Evolutionary conservation across 2,113 vertebrate species (phyloP).

Genomic region (Puntigrus tetrazona): DNA sequence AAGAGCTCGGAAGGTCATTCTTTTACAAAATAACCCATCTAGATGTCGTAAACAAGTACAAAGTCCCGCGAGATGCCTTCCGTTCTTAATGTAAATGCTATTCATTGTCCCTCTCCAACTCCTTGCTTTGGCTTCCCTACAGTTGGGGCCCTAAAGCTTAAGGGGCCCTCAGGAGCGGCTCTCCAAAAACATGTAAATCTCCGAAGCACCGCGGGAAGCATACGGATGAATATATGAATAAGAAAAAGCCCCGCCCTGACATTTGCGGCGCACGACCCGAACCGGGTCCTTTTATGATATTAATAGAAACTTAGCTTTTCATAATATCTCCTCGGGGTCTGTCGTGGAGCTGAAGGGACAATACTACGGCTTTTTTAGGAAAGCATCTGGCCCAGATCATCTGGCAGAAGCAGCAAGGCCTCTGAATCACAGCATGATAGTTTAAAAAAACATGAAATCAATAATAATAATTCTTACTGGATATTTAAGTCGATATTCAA

Average conservation of each 20-base stretch:
- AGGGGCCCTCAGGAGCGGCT: constrained; percentile 23
- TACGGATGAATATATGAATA: constrained; percentile 50
- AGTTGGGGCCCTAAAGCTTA: constrained; percentile 17
- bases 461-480: neutral
- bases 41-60: constrained; percentile 10
- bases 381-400: constrained; percentile 1
- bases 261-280: constrained; percentile 3
- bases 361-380: neutral
- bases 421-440: neutral
- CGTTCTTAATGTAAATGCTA: constrained; percentile 40
- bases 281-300: neutral
- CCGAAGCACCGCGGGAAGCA: constrained; percentile 14
- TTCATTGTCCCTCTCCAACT: constrained; percentile 2
- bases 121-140: constrained; percentile 15
- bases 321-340: constrained; percentile 30
- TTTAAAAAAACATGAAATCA: neutral
- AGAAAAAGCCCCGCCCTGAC: constrained; percentile 30
- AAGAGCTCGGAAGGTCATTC: neutral
- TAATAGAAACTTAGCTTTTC: constrained; percentile 40
- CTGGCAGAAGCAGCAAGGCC: neutral
- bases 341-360: constrained; percentile 2
- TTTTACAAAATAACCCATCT: neutral
- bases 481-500: neutral
- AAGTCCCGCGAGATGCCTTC: constrained; percentile 5
- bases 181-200: constrained; percentile 53